A percentile compares a stretch with the other conserved stretches of the same genome.
Evolutionary conservation across 2,888 invertebrate genomes (phyloP).

Genomic region (Eristalis intricaria): DNA sequence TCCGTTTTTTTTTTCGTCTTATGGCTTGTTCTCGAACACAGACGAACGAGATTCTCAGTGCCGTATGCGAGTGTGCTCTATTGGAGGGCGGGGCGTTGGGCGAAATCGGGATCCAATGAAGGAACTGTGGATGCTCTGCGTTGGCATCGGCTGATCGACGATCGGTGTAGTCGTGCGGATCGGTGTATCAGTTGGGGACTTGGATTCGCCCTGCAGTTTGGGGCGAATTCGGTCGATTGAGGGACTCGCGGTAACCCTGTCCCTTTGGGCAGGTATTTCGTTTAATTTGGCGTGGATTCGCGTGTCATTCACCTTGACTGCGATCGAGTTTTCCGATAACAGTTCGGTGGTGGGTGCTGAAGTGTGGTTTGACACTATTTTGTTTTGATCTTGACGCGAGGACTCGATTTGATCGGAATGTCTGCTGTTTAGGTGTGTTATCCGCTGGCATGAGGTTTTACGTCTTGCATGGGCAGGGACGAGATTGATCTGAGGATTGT

Average conservation of each 20-base stretch:
- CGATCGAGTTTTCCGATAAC: neutral
- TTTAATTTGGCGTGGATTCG: neutral
- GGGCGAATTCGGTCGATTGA: neutral
- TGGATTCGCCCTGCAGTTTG: neutral
- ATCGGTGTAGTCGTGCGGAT: conserved; percentile 10
- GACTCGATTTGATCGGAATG: neutral
- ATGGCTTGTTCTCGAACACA: neutral
- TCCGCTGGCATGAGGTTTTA: neutral
- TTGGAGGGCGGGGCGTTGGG: conserved; percentile 54
- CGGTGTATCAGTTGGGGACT: neutral
- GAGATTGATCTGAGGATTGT: too few species aligned
- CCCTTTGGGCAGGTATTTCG: neutral
- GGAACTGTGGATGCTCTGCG: conserved; percentile 22
- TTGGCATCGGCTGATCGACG: neutral
- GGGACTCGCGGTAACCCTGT: neutral
- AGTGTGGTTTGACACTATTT: neutral
- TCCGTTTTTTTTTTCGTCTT: neutral
- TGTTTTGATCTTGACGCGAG: too few species aligned
- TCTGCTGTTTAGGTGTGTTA: neutral
- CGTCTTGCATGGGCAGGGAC: neutral
- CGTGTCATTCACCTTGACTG: neutral
- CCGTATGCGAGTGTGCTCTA: conserved; percentile 39
- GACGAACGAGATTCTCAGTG: conserved; percentile 23
- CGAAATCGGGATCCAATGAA: conserved; percentile 59
- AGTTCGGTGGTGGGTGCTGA: neutral